Conservation (phyloP, 2,797 vertebrate genomes). For the Melanotaenia nigrans region DNA sequence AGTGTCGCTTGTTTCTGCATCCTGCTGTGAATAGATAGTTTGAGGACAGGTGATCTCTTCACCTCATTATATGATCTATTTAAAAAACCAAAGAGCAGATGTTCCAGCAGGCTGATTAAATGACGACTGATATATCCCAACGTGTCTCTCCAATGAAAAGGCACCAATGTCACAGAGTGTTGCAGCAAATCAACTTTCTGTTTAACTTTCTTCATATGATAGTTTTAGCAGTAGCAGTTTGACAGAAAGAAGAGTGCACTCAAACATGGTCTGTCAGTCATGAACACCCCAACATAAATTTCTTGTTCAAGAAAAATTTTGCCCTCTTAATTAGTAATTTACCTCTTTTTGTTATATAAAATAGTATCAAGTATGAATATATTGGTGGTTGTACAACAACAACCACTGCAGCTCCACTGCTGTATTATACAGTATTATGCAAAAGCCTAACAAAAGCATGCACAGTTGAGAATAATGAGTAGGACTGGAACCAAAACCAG, state of each 20-base stretch:
- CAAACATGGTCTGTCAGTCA: conserved; percentile 4
- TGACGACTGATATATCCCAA: conserved; percentile 59
- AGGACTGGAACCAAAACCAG: too few relatives aligned
- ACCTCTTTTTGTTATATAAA: not conserved
- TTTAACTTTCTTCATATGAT: conserved; percentile 14
- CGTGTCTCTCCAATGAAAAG: conserved; percentile 39
- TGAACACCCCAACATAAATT: not conserved
- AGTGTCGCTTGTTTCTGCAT: conserved; percentile 26
- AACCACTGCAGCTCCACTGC: too few relatives aligned
- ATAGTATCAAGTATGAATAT: not conserved
- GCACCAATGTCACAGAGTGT: conserved; percentile 47
- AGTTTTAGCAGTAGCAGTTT: conserved; percentile 19
- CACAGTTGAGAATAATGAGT: too few relatives aligned
- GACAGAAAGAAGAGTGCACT: conserved; percentile 7
- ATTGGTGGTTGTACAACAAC: not conserved
- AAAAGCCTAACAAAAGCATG: too few relatives aligned
- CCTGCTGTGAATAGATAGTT: conserved; percentile 57
- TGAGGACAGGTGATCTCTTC: conserved; percentile 49
- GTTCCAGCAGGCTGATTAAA: conserved; percentile 67
- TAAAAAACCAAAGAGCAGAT: conserved; percentile 67
- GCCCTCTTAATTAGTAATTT: not conserved
- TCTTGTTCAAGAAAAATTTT: not conserved
- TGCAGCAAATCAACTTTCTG: conserved; percentile 27
- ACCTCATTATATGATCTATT: conserved; percentile 70
- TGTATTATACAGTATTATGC: too few relatives aligned